Percentiles rank a stretch among this genome's conserved stretches.
Conservation (phyloP, 2,888 invertebrate genomes). For the Drosophila differens region DNA sequence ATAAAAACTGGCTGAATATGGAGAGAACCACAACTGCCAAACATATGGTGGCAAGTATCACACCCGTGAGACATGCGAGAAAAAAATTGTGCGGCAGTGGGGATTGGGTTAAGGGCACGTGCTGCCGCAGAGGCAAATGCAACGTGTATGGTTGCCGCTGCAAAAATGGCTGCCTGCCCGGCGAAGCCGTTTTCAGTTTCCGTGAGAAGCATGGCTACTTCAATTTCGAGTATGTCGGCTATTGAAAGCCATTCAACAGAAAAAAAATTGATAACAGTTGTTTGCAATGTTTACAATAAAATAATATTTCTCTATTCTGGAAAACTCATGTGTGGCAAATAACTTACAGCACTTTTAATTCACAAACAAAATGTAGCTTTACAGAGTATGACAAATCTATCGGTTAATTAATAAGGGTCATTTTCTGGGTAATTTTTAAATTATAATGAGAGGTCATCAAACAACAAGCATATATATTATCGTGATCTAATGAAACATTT, state of each 20-base stretch:
- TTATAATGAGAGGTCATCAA: too few species aligned
- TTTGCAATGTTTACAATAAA: not conserved
- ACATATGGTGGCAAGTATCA: slow-evolving; percentile 50
- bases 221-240: slow-evolving; percentile 47
- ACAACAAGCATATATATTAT: not conserved
- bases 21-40: slow-evolving; percentile 18
- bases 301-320: not conserved
- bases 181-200: slow-evolving; percentile 30
- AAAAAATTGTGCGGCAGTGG: slow-evolving; percentile 51
- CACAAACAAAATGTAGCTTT: not conserved
- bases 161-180: slow-evolving; percentile 35
- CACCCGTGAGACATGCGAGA: slow-evolving; percentile 33
- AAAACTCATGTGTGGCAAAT: not conserved
- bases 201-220: slow-evolving; percentile 35
- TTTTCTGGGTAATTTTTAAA: not conserved
- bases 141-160: slow-evolving; percentile 50
- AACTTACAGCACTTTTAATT: not conserved
- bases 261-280: not conserved
- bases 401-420: fast-evolving
- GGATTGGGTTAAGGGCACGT: slow-evolving; percentile 32
- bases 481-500: not conserved
- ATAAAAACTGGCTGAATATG: slow-evolving; percentile 32
- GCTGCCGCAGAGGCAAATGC: slow-evolving; percentile 49
- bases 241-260: slow-evolving; percentile 7
- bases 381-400: not conserved